phyloP scores from a whole-genome alignment of 1,140 invertebrate genomes.

The Drosophila azteca region DNA sequence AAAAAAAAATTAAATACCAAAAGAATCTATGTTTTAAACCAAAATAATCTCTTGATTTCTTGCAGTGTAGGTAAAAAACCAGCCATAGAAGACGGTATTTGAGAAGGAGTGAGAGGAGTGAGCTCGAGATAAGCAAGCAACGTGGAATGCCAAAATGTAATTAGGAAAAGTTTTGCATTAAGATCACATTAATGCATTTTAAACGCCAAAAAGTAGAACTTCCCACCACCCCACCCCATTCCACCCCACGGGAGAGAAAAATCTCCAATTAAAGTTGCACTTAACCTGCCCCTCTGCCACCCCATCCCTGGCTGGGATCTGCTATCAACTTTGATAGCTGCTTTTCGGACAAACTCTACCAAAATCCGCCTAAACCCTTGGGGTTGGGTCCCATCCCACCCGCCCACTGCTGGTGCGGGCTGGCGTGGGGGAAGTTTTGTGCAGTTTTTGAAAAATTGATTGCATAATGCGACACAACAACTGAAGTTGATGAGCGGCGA shows the following conservation, averaged over 20 bases:
- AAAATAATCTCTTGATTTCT: no score
- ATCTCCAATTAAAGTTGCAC: constrained; percentile 52
- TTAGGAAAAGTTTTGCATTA: constrained; percentile 48
- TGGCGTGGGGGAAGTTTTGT: constrained; percentile 25
- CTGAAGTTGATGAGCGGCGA: constrained; percentile 61
- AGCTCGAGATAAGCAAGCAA: constrained; percentile 28
- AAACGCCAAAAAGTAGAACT: constrained; percentile 5
- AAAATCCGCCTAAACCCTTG: no score
- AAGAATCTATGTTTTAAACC: not conserved
- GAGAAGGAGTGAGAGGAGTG: not conserved
- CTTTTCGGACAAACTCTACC: no score
- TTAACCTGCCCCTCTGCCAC: constrained; percentile 5
- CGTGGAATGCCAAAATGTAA: constrained; percentile 45
- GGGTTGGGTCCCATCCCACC: no score
- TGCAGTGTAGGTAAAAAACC: no score
- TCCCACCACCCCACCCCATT: not conserved
- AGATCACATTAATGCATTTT: constrained; percentile 37
- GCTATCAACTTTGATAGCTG: constrained; percentile 34
- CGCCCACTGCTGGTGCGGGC: not conserved
- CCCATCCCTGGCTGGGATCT: constrained; percentile 7
- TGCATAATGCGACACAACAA: constrained; percentile 65
- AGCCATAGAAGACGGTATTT: no score
- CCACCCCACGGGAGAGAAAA: not conserved
- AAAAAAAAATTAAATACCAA: not conserved
- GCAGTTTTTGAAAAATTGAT: constrained; percentile 62